Base-by-base conservation (phyloP, 2,797 vertebrate species). In the Scomberomorus guttatus region DNA sequence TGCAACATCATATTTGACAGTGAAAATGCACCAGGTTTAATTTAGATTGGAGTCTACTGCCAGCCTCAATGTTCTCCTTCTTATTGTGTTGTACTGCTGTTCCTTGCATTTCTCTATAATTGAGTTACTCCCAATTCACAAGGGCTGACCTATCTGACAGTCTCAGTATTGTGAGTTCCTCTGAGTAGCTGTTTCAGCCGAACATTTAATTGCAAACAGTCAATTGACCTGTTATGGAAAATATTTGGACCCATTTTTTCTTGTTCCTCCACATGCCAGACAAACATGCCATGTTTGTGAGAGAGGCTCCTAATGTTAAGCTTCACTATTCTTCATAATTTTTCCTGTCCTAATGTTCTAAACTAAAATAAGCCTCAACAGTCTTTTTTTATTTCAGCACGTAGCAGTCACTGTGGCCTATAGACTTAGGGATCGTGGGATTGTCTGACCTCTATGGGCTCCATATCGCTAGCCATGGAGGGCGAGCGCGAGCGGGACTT, bases 401-500 rank as follows among this genome's bases (percentile, higher is more conserved):
- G 15, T 48, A 18, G 44, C 44, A 18, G 46, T 20, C 46, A 50
- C 18, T 9, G 46, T n/a, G 46, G 17, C 18, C 18, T 50, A 5
- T 2, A 48, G 22, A 46, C n/a, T n/a, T 6, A 15, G 44, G 15
- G 44, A 48, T 48, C 7, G 44, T 48, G 13, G 22, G 39, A 61
- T 42, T 46, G 24, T 48, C 89, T 90, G 59, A 97, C 97, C 97
- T 97, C 96, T 5, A 96, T 94, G 11, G 97, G 96, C 90, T 98
- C 97, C 92, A 97, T 92, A 84, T 98, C 97, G 79, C 97, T 97
- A 71, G 96, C 95, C 89, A 95, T 97, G 87, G 97, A 97, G 69
- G 97, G 97, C 25, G 97, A 98, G 55, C 96, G 96, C 3, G 97
- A 97, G 84, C 96, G 96, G 65, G 96, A 94, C 91, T 97, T 96